Evolutionary conservation across 2,888 invertebrate species (phyloP), one percentile per base, ranked within the genome.

Genomic region (Apotomis betuletana): DNA sequence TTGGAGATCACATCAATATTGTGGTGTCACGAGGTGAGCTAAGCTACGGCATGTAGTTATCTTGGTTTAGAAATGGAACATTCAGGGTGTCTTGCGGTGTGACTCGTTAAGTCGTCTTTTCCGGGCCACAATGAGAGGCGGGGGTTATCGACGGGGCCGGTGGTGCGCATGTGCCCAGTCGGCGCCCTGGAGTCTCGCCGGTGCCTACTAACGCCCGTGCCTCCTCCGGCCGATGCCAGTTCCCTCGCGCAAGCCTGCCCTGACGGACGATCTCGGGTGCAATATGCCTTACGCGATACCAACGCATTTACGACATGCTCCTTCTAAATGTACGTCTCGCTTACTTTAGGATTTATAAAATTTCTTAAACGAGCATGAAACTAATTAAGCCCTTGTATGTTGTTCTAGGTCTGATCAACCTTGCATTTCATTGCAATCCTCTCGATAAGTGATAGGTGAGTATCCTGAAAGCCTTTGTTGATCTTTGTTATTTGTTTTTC

Each of bases 181-280:
- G 92, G 92, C 92, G 92, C 92, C 92, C 84, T 83, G 80, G 86
- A 86, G 92, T 92, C 92, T 92, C 90, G 87, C 86, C 86, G 88
- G 86, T 82, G 83, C 83, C 83, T 90, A 91, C 86, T 86, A 88
- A 89, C 85, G 84, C 84, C 87, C 85, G 88, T 80, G 84, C 88
- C 78, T 80, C 83, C 85, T 86, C 85, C 84, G 80, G 80, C 78
- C 84, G 79, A 76, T 83, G 86, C 80, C 91, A 92, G 91, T 92
- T 85, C 80, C 84, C 80, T 80, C 87, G 88, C 85, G 85, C 79
- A 76, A 82, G 81, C 84, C 85, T 80, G 76, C 74, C 78, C 73
- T 78, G 80, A 79, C 83, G 84, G 85, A 85, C 90, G 75, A 77
- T 76, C 63, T 68, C 74, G 73, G 73, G 72, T 74, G 76, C 64